Conservation (phyloP, 2,888 invertebrate species). For the Tiliacea aurago region DNA sequence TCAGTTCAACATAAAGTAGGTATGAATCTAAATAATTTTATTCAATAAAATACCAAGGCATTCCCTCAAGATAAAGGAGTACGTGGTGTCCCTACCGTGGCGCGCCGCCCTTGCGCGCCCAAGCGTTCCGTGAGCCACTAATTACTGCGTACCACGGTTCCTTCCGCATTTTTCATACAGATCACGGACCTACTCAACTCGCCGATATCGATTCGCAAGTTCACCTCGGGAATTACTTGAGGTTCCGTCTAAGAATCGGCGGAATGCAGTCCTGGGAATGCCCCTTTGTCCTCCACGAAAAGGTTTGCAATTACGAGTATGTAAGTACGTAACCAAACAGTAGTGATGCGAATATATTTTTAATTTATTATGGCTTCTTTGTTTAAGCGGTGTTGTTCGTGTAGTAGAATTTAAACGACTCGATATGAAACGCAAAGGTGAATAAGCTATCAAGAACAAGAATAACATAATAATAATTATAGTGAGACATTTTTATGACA, state of each 20-base stretch:
- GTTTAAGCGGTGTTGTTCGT: not conserved
- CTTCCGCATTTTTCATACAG: conserved; percentile 86
- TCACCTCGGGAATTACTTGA: conserved; percentile 76
- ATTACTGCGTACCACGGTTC: conserved; percentile 81
- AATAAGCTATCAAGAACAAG: conserved; percentile 31
- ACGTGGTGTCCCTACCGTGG: conserved; percentile 47
- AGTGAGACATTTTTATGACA: too few species aligned
- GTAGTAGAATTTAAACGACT: not conserved
- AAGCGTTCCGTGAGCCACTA: conserved; percentile 76
- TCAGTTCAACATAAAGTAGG: conserved; percentile 1
- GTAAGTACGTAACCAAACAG: conserved; percentile 35
- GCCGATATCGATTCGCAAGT: conserved; percentile 82
- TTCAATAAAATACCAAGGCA: conserved; percentile 36
- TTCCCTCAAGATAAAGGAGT: conserved; percentile 45
- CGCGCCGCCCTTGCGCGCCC: conserved; percentile 62
- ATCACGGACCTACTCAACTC: conserved; percentile 84
- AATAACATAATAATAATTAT: too few species aligned
- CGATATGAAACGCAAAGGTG: not conserved
- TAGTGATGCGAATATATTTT: conserved; percentile 17
- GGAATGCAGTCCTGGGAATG: conserved; percentile 74
- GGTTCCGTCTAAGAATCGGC: conserved; percentile 69
- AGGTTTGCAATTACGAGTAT: conserved; percentile 53
- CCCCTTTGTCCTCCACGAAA: conserved; percentile 64
- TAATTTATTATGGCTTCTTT: not conserved
- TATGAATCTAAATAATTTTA: conserved; percentile 20